phyloP scores from a whole-genome alignment of 2,888 invertebrate genomes.

The Apoda limacodes region DNA sequence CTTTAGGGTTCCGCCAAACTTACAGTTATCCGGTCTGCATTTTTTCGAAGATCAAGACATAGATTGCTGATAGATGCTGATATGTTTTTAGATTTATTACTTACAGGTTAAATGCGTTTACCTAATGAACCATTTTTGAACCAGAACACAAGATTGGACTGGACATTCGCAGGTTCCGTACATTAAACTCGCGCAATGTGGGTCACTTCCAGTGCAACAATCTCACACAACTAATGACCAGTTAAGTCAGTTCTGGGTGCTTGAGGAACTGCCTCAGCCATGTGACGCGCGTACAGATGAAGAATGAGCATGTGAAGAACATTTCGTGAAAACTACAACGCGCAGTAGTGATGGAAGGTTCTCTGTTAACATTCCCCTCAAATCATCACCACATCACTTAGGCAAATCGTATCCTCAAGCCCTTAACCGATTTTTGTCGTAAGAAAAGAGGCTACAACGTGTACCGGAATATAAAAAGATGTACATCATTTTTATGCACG shows the following conservation, averaged over 20 bases:
- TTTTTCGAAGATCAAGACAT: slow-evolving; percentile 8
- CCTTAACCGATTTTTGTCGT: too few relatives aligned
- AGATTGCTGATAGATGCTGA: slow-evolving; percentile 15
- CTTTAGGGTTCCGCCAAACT: too few relatives aligned
- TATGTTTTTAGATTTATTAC: slow-evolving; percentile 10
- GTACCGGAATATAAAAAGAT: slow-evolving; percentile 6
- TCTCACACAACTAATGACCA: slow-evolving; percentile 6
- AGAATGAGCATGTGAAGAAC: slow-evolving; percentile 8
- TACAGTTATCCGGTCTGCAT: too few relatives aligned
- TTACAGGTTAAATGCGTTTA: slow-evolving; percentile 4
- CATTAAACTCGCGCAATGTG: too few relatives aligned
- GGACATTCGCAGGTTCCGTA: slow-evolving; percentile 12
- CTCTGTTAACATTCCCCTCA: slow-evolving; percentile 11
- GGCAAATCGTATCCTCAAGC: slow-evolving; percentile 11
- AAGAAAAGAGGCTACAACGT: slow-evolving; percentile 10
- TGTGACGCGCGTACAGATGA: slow-evolving; percentile 6
- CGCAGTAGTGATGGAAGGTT: slow-evolving; percentile 13
- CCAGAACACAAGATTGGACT: slow-evolving; percentile 11
- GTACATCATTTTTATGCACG: slow-evolving; percentile 11
- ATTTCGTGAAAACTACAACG: slow-evolving; percentile 9
- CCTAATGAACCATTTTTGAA: slow-evolving; percentile 1
- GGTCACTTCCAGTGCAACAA: slow-evolving; percentile 10
- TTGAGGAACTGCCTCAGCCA: slow-evolving; percentile 2
- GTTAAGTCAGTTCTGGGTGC: too few relatives aligned
- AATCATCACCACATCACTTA: slow-evolving; percentile 5